These are phyloP conservation scores for Pedetes capensis DNA, from an alignment of 2,113 vertebrate genomes.

Conservation along the genomic window DNA sequence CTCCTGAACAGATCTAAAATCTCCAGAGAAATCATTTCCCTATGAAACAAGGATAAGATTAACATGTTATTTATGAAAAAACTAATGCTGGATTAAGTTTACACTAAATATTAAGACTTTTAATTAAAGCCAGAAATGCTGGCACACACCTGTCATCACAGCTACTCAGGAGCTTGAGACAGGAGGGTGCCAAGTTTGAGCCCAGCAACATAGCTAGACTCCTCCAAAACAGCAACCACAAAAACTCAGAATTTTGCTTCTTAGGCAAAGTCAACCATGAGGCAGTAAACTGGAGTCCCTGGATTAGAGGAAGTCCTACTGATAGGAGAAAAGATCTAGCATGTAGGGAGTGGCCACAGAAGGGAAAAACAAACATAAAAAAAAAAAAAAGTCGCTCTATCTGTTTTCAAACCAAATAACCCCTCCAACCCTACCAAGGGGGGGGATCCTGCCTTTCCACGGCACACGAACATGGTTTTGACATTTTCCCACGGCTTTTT, in stretches of 20 bases:
- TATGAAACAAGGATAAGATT: slow-evolving; percentile 25
- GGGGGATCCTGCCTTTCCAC: not conserved
- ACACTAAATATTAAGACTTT: not conserved
- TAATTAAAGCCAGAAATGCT: not conserved
- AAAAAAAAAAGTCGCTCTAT: not conserved
- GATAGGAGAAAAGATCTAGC: not conserved
- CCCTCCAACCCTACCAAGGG: not conserved
- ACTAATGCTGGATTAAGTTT: not conserved
- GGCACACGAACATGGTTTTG: not conserved
- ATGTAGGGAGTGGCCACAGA: not conserved
- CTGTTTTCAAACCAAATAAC: slow-evolving; percentile 32
- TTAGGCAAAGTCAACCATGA: not conserved
- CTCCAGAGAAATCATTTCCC: slow-evolving; percentile 22
- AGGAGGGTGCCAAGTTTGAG: not conserved
- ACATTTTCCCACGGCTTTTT: not conserved
- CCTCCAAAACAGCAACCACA: too few relatives aligned
- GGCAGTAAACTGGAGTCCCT: not conserved
- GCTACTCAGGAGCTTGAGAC: not conserved
- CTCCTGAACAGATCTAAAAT: slow-evolving; percentile 31
- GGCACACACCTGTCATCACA: not conserved
- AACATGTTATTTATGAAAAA: not conserved
- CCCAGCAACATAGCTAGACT: not conserved
- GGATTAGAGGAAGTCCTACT: not conserved
- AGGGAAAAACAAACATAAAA: not conserved
- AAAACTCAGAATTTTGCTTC: not conserved